Conservation (phyloP, 2,888 invertebrate species). For the Linnaemya tessellans region DNA sequence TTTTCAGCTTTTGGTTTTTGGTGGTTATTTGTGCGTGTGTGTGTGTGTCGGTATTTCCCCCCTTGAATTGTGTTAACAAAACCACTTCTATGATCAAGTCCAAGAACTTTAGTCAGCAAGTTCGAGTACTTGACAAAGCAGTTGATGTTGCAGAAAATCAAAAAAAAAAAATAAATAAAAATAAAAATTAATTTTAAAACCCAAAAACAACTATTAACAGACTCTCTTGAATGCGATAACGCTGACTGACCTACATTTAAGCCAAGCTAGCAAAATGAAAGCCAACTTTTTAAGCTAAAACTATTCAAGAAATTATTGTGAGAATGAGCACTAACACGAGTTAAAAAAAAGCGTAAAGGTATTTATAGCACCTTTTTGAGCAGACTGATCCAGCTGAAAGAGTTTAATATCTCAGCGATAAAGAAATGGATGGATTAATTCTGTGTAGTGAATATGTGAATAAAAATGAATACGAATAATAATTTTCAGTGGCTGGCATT, state of each 20-base stretch:
- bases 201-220: slow-evolving; percentile 23
- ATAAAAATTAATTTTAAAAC: neutral
- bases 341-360: too few species aligned
- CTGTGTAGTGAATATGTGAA: too few species aligned
- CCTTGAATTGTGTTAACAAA: slow-evolving; percentile 43
- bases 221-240: slow-evolving; percentile 49
- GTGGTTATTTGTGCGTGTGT: neutral
- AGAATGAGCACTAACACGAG: too few species aligned
- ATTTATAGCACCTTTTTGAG: too few species aligned
- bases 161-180: neutral
- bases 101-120: slow-evolving; percentile 78
- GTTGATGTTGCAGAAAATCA: slow-evolving; percentile 58
- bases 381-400: too few species aligned
- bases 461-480: too few species aligned
- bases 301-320: neutral
- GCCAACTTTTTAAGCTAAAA: neutral
- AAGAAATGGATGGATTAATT: too few species aligned
- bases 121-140: slow-evolving; percentile 70
- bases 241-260: slow-evolving; percentile 70
- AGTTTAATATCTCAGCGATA: too few species aligned
- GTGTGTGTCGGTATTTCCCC: neutral
- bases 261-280: slow-evolving; percentile 64
- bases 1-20: slow-evolving; percentile 15
- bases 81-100: slow-evolving; percentile 77
- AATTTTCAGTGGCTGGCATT: too few species aligned